These are phyloP conservation scores for Willowsia nigromaculata DNA, from an alignment of 2,888 invertebrate species.

Conservation along the genomic window DNA sequence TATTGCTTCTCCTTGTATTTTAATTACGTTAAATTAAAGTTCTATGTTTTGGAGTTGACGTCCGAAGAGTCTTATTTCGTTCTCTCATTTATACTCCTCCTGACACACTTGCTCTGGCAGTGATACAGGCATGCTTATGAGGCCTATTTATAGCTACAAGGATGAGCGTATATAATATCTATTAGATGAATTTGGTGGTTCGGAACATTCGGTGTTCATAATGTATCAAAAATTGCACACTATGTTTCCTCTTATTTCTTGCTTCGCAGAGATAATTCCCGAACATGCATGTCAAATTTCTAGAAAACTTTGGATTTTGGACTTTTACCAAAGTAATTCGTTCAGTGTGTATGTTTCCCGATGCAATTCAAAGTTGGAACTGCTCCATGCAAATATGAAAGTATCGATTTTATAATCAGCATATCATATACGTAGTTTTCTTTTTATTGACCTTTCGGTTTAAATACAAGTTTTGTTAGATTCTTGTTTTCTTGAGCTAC, in stretches of 20 bases:
- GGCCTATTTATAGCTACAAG: conserved; percentile 62
- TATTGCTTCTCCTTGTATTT: background rate
- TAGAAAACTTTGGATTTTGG: background rate
- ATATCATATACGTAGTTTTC: background rate
- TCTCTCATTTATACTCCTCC: background rate
- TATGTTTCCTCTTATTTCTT: background rate
- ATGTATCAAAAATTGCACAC: background rate
- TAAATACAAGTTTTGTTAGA: conserved; percentile 27
- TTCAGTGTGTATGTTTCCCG: too few relatives aligned
- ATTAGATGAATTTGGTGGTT: background rate
- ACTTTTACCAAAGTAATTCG: background rate
- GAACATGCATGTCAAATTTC: conserved; percentile 9
- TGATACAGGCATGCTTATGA: background rate
- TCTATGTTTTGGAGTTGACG: background rate
- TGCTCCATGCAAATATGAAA: background rate
- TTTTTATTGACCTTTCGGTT: background rate
- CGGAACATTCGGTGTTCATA: background rate
- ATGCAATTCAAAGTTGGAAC: background rate
- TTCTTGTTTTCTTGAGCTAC: conserved; percentile 68
- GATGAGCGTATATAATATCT: background rate
- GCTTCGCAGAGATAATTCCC: background rate
- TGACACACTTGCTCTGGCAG: conserved; percentile 57
- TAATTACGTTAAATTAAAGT: background rate
- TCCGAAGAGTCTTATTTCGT: background rate
- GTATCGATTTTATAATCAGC: background rate